Base-by-base conservation (phyloP, 1,140 invertebrate genomes). In the Riptortus pedestris region DNA sequence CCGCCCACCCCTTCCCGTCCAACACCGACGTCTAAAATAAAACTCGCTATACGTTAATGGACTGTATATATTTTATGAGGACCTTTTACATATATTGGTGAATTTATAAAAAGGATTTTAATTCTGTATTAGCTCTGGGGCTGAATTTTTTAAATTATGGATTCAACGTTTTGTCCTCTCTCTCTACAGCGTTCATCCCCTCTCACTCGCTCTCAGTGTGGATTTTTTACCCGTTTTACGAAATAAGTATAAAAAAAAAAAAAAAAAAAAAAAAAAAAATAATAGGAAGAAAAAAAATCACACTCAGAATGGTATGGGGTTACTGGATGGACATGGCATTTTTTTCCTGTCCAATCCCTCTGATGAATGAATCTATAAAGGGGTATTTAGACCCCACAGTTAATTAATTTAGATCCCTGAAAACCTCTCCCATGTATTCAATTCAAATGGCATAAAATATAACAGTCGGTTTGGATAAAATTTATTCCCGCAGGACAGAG, bases 41-140 rank as follows among this genome's bases (percentile, higher is more conserved):
- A 55, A 26, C 18, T 27, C 51, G 26, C 31, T 38, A 27, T 24
- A 7, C 18, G 28, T 38, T 59, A 59, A 59, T 59, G 57, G 57
- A 59, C 33, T 33, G 57, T 33, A 59, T 29, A 59, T 59, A 59
- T 59, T 59, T 59, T 24, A 59, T 59, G 57, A 59, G 31, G n/a
- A 11, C 51, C 57, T 59, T 59, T 59, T 11, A 59, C 57, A 59
- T 59, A 31, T 59, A 59, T 59, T 59, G 57, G 26, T 38, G 57
- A 59, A 59, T 59, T 31, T 31, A 59, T 59, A 59, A 59, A 55
- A 55, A 55, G 51, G 51, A 55, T 55, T 55, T 55, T 55, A 55
- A 55, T 55, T 55, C 51, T 55, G 24, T 55, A 55, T 26, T 55
- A 55, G 51, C 51, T 55, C 51, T 24, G 14, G 20, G 51, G 12